Evolutionary conservation across 2,113 vertebrate species (phyloP).

Genomic region (Pseudolaguvia tuberculata): DNA sequence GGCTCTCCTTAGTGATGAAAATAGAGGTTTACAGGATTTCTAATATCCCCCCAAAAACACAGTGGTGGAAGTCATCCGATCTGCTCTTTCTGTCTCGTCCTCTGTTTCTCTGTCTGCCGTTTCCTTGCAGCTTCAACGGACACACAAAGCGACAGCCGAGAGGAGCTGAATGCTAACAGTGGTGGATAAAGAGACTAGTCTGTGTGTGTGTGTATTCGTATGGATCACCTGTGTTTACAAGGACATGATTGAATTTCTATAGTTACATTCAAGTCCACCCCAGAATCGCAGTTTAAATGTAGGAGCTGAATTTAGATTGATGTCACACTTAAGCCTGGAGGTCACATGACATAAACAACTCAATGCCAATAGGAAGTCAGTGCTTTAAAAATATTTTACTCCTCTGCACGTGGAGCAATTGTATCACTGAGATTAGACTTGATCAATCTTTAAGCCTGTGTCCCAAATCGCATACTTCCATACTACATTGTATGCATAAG

Average conservation of each 20-base stretch:
- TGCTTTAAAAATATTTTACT: neutral
- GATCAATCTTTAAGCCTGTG: no score
- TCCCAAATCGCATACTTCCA: no score
- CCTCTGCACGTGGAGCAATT: no score
- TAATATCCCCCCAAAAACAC: slow-evolving; percentile 42
- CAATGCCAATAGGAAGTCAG: neutral
- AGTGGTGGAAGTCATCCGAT: slow-evolving; percentile 40
- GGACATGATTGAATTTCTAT: neutral
- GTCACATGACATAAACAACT: neutral
- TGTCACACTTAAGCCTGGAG: neutral
- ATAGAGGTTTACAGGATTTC: slow-evolving; percentile 53
- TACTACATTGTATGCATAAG: no score
- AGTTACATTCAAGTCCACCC: neutral
- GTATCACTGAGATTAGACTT: no score
- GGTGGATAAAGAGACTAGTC: neutral
- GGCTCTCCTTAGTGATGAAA: slow-evolving; percentile 67
- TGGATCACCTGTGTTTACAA: slow-evolving; percentile 24
- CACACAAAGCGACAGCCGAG: slow-evolving; percentile 8
- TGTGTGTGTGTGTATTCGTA: slow-evolving; percentile 3
- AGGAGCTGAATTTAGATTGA: neutral
- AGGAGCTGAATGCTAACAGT: slow-evolving; percentile 41
- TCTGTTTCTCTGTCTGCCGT: neutral
- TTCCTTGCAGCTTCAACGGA: slow-evolving; percentile 34
- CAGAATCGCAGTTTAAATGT: neutral
- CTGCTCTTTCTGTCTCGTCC: slow-evolving; percentile 14